Evolutionary conservation across 1,140 invertebrate genomes (phyloP), one percentile per base, ranked within the genome.

Genomic region (Nephila pilipes): DNA sequence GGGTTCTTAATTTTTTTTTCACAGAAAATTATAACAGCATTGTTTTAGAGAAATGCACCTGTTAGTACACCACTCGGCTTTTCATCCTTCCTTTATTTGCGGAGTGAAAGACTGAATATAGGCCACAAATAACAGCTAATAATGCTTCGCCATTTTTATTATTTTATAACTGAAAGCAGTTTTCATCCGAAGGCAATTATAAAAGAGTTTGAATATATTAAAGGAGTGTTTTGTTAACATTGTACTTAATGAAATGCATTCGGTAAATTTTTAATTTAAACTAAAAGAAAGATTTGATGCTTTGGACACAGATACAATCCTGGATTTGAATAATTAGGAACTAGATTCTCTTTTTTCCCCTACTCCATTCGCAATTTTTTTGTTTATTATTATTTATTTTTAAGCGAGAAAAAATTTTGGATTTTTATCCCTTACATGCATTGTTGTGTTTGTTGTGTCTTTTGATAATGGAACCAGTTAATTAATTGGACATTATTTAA

Each of bases 1-100:
- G 63, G 63, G 12, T 65, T 29, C 46, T n/a, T 1, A n/a, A 29
- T 22, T 65, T 65, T 65, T 65, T 60, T 60, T 22, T 25, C 2
- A 3, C 10, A 29, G n/a, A 25, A 65, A 65, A 25, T 65, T 65
- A 25, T 65, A 65, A 65, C 14, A 65, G 63, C 63, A 65, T 65
- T 65, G 63, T 65, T 65, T 65, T 65, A 65, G 63, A 14, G 22
- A 65, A n/a, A 65, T 65, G 63, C 63, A 65, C 63, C 63, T 65
- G 63, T n/a, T 65, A 58, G 57, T 22, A n/a, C 14, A 25, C 25
- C 63, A 65, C 25, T 65, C 25, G 25, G n/a, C 63, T 65, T 65
- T 65, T 12, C 63, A 65, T 65, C 25, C 25, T 5, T n/a, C 46
- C 25, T 65, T n/a, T 65, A 29, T 65, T 65, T 8, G 22, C 2